phyloP scores from a whole-genome alignment of 2,113 vertebrate species.

The Anseranas semipalmata region DNA sequence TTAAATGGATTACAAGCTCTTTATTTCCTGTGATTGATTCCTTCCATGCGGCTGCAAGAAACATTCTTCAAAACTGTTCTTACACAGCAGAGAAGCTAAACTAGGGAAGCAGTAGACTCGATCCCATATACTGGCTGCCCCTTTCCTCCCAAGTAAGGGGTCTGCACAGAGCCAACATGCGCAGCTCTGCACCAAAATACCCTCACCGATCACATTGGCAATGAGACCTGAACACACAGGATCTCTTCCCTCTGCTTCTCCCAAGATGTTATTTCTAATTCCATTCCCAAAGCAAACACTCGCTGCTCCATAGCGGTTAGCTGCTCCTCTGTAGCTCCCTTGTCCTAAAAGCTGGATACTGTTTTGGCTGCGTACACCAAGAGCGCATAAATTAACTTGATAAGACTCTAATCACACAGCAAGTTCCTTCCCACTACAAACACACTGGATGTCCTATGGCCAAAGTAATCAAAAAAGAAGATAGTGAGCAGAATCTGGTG shows the following conservation, averaged over 20 bases:
- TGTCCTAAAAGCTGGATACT: background rate
- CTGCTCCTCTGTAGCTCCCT: background rate
- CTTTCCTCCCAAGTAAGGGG: background rate
- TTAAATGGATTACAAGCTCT: slow-evolving; percentile 53
- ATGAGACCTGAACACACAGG: background rate
- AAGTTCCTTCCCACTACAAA: background rate
- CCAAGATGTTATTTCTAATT: background rate
- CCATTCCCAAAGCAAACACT: background rate
- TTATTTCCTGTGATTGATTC: slow-evolving; percentile 43
- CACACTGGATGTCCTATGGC: background rate
- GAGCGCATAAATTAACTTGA: background rate
- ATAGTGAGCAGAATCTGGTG: background rate
- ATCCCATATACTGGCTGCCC: background rate
- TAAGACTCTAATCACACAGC: background rate
- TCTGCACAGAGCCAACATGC: background rate
- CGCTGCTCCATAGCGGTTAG: fast-evolving
- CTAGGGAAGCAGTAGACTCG: background rate
- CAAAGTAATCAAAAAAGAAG: background rate
- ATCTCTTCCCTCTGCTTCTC: background rate
- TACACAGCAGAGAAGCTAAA: background rate
- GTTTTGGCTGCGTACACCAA: background rate
- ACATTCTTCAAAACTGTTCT: background rate
- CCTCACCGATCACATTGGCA: fast-evolving
- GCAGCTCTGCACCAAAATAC: background rate
- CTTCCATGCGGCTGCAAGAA: slow-evolving; percentile 4